Base-by-base conservation (phyloP, 2,113 vertebrate species). In the Crotalus tigris region DNA sequence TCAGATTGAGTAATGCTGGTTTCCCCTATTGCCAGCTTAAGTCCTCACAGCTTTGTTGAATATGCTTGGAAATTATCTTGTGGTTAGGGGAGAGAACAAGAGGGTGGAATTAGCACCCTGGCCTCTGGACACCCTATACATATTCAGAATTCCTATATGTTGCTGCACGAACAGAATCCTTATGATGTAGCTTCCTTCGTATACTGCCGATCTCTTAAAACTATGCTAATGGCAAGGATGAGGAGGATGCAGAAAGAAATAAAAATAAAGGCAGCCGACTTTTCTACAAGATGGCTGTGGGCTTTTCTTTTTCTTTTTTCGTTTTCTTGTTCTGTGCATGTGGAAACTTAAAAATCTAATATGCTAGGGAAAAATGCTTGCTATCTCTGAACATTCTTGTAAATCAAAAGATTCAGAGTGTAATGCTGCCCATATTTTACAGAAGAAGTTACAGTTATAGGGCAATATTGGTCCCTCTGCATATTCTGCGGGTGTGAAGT, bases 381-480 rank as follows among this genome's bases (percentile, higher is more conserved):
- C 51, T 85, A 57, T 90, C 24, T 64, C 91, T n/a, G 75, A 93
- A 92, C 87, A 92, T 57, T 88, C 75, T 94, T 94, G 88, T 54
- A 93, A 94, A 55, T 91, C 58, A 93, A n/a, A 81, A 89, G 88
- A 91, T 89, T n/a, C 93, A 91, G 92, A 90, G 59, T 61, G 1
- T 85, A 64, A 24, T 0, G 0, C 85, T 92, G 90, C 33, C 59
- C 91, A 53, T 69, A 91, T 64, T 85, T 8, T 81, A 86, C 44
- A 49, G 88, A 93, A 53, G 90, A 81, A 95, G 92, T 94, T 88
- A 87, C 91, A 58, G 86, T 94, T 86, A 61, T 92, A 88, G 92
- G 93, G 94, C 92, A 93, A 91, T 88, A 94, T 91, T 92, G 87
- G 33, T 69, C 90, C 92, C 90, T 81, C 69, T 93, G 69, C 92